A percentile compares a stretch with the other conserved stretches of the same genome.
phyloP scores from a whole-genome alignment of 2,113 vertebrate species.

The Dascyllus trimaculatus region DNA sequence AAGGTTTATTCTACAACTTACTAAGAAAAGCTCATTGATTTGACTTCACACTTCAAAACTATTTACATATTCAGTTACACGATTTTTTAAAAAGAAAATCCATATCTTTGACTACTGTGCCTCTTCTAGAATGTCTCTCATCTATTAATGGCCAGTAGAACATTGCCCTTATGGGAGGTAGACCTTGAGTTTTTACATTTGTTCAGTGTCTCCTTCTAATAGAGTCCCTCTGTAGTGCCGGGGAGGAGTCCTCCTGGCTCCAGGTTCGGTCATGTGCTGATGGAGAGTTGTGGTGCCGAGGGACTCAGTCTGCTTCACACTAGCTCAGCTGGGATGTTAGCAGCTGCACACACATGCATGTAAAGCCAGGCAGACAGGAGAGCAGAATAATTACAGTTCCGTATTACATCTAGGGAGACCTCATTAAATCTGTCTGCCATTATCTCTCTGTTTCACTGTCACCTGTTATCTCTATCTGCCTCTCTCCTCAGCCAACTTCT shows the following conservation, averaged over 20 bases:
- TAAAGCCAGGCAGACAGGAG: slow-evolving; percentile 51
- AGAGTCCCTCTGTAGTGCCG: not conserved
- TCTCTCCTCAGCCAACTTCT: slow-evolving; percentile 44
- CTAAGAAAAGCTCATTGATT: not conserved
- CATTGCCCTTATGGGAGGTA: not conserved
- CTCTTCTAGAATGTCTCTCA: not conserved
- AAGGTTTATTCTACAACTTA: not conserved
- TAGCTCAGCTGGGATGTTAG: slow-evolving; percentile 43
- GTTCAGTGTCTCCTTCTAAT: not conserved
- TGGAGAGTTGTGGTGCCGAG: slow-evolving; percentile 44
- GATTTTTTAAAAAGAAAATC: too few relatives aligned
- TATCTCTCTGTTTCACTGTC: slow-evolving; percentile 65
- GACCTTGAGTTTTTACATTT: not conserved
- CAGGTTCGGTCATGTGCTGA: slow-evolving; percentile 52
- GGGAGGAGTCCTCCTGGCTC: slow-evolving; percentile 29
- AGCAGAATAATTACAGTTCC: slow-evolving; percentile 71
- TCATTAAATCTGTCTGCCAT: slow-evolving; percentile 76
- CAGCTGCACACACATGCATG: slow-evolving; percentile 44
- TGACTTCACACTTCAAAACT: not conserved
- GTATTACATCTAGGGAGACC: slow-evolving; percentile 69
- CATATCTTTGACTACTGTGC: too few relatives aligned
- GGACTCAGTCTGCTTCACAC: slow-evolving; percentile 43
- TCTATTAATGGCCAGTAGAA: not conserved
- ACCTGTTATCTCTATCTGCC: slow-evolving; percentile 60
- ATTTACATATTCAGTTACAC: too few relatives aligned